Base-by-base conservation (phyloP, 2,797 vertebrate species). In the Austrolebias charrua region DNA sequence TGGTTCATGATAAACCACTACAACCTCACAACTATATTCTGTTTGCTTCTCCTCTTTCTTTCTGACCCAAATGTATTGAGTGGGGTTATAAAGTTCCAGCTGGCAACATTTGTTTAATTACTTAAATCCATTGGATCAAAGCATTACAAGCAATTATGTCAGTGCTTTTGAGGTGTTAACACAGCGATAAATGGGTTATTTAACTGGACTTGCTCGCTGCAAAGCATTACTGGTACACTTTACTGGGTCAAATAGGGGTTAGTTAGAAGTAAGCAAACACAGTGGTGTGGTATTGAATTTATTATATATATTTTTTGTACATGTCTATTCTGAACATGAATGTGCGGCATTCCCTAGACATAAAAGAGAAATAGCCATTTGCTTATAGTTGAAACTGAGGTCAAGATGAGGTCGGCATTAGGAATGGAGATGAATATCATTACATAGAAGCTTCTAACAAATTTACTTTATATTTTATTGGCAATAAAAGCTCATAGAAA, bases 101-200 rank as follows among this genome's bases (percentile, higher is more conserved):
- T 82, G 80, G 76, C 75, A 85, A 78, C 80, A 80, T 89, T 89
- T 90, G 81, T 89, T 89, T 86, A 87, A 89, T 90, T 87, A 85
- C 86, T 87, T 82, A 81, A 89, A 84, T 86, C 76, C 53, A 52
- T 88, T 85, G 54, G 55, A 89, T 88, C 81, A 88, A 79, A 89
- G 84, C 82, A 75, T 86, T 88, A 83, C 47, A 78, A 81, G 84
- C 78, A 76, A 81, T 89, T 78, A 85, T 82, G 83, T 84, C 86
- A 48, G 74, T 64, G 75, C 81, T 88, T 80, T 82, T 73, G 81
- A 75, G 71, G 69, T 75, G 56, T 66, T 78, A 79, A 85, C 78
- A 67, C 18, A 42, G 77, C 57, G 47, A 81, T 85, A 82, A 83
- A 87, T 86, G 72, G 77, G 89, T 90, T 85, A 82, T 86, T 83